A percentile compares a stretch with the other conserved stretches of the same genome.
Conservation (phyloP, 2,888 invertebrate species). For the Subacronicta megacephala region DNA sequence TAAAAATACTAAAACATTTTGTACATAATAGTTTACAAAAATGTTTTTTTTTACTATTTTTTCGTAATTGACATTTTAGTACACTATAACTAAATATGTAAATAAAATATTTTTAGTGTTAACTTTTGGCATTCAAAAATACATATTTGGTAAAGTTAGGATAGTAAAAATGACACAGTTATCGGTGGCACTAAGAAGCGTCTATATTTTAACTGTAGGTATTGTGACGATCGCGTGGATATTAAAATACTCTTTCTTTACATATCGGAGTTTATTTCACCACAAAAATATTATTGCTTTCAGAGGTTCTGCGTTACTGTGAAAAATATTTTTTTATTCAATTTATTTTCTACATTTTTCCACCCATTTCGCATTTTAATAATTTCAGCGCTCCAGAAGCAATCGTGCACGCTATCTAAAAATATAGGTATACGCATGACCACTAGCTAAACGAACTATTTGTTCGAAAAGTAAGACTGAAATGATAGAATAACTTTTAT, state of each 20-base stretch:
- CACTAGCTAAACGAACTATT: conserved; percentile 88
- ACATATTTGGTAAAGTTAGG: conserved; percentile 3
- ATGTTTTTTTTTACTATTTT: conserved; percentile 29
- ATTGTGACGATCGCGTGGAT: conserved; percentile 82
- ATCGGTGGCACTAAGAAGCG: conserved; percentile 79
- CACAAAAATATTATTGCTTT: conserved; percentile 89
- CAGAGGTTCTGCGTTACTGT: conserved; percentile 81
- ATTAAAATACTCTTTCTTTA: conserved; percentile 84
- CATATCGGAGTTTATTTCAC: conserved; percentile 75
- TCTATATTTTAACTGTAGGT: conserved; percentile 69
- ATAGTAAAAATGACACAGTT: conserved; percentile 70
- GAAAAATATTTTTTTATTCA: conserved; percentile 78
- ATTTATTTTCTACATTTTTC: conserved; percentile 62
- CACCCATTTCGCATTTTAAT: conserved; percentile 59
- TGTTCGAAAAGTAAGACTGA: conserved; percentile 69
- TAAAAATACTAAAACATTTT: background rate
- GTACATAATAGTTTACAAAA: conserved; percentile 26
- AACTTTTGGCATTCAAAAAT: conserved; percentile 23
- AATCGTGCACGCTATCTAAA: conserved; percentile 87
- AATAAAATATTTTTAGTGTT: conserved; percentile 10
- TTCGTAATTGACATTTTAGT: conserved; percentile 49
- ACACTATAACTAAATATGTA: conserved; percentile 8
- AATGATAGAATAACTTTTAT: conserved; percentile 81
- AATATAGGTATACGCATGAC: conserved; percentile 85
- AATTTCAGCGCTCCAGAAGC: conserved; percentile 80